Conservation (phyloP, 2,113 vertebrate species). For the Chroicocephalus ridibundus region DNA sequence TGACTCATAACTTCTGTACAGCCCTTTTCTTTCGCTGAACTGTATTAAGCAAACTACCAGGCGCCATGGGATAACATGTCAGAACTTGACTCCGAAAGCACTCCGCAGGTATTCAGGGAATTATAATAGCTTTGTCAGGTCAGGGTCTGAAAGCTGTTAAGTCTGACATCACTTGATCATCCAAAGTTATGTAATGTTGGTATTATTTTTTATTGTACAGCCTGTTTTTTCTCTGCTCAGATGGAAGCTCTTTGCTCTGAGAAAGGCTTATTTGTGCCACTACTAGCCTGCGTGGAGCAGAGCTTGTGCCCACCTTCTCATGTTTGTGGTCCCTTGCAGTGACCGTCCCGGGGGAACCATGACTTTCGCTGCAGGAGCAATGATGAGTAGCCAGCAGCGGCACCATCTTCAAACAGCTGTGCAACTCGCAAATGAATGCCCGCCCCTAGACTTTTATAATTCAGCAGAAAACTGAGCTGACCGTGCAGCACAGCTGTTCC, state of each 20-base stretch:
- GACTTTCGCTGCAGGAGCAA: not conserved
- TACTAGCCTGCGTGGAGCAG: not conserved
- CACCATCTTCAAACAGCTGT: not conserved
- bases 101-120: not conserved
- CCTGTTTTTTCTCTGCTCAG: not conserved
- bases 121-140: not conserved
- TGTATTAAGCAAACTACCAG: not conserved
- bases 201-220: not conserved
- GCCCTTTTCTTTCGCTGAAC: not conserved
- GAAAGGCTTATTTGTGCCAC: not conserved
- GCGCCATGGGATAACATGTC: not conserved
- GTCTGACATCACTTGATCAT: not conserved
- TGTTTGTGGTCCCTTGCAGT: not conserved
- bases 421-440: not conserved
- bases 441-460: not conserved
- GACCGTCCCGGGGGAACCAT: accelerated
- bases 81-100: not conserved
- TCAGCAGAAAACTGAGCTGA: not conserved
- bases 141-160: not conserved
- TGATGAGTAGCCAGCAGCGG: not conserved
- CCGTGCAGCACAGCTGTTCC: not conserved
- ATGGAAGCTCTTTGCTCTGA: not conserved
- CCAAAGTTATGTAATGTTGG: not conserved
- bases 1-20: not conserved
- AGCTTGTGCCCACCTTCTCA: not conserved